These are phyloP conservation scores for Minunthozetes semirufus DNA, from an alignment of 2,888 invertebrate genomes.

Conservation along the genomic window DNA sequence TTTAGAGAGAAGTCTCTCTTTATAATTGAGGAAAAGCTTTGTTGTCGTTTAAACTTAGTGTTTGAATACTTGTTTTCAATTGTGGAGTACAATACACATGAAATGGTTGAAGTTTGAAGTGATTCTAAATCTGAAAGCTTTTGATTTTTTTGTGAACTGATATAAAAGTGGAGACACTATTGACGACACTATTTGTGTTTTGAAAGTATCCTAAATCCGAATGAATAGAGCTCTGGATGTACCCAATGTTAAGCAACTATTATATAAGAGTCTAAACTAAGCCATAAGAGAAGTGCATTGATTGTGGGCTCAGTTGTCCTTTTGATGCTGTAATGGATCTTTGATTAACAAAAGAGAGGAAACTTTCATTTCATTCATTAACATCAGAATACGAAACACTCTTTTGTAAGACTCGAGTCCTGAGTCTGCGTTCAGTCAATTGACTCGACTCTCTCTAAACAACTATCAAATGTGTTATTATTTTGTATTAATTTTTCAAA, in stretches of 20 bases:
- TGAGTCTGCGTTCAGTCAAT: neutral
- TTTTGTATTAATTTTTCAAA: too few species aligned
- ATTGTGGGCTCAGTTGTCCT: neutral
- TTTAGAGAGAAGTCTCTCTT: too few species aligned
- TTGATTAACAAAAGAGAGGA: slow-evolving; percentile 27
- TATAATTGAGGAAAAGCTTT: too few species aligned
- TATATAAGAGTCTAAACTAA: neutral
- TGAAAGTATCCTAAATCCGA: neutral
- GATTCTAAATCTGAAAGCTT: neutral
- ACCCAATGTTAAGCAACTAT: neutral
- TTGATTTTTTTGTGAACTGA: neutral
- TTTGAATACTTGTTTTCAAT: neutral
- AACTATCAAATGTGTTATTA: slow-evolving; percentile 24
- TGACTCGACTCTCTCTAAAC: neutral
- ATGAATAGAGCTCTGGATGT: slow-evolving; percentile 1
- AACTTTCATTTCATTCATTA: slow-evolving; percentile 27
- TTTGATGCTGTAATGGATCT: neutral
- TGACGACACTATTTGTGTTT: neutral
- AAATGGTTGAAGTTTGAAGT: neutral
- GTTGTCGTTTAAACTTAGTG: too few species aligned
- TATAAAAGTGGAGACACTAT: neutral
- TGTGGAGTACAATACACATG: neutral
- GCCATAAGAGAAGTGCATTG: neutral
- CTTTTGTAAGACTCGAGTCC: slow-evolving; percentile 4
- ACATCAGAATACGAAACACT: slow-evolving; percentile 20